Evolutionary conservation across 1,140 invertebrate species (phyloP).

Genomic region (Drosophila nannoptera): DNA sequence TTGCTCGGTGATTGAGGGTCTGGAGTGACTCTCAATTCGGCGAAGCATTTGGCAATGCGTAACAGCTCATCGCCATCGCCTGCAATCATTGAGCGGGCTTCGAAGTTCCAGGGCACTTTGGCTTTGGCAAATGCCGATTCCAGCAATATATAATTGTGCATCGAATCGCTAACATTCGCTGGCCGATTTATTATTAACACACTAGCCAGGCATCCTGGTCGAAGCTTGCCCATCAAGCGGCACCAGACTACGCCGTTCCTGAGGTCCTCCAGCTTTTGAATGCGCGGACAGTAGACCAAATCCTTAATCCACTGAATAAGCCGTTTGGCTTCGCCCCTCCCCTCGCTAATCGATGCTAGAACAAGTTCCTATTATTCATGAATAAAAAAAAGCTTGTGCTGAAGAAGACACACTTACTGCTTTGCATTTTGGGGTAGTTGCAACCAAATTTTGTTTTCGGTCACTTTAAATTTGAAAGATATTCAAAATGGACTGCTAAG

Average conservation of each 20-base stretch:
- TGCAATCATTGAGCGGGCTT: not conserved
- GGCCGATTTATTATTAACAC: conserved; percentile 31
- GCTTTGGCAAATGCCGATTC: conserved; percentile 13
- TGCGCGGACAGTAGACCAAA: conserved; percentile 4
- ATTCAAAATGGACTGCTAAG: not conserved
- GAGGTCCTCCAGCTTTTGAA: conserved; percentile 5
- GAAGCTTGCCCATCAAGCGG: conserved; percentile 24
- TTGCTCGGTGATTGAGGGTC: not conserved
- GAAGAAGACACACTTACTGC: not conserved
- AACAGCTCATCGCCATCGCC: conserved; percentile 5
- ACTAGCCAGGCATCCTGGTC: conserved; percentile 20
- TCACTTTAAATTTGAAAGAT: conserved; percentile 9
- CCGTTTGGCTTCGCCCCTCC: not conserved
- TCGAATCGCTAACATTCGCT: conserved; percentile 8
- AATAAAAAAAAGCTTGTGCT: not conserved
- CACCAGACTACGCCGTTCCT: conserved; percentile 27
- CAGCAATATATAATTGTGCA: conserved; percentile 32
- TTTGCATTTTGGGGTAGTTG: conserved; percentile 3
- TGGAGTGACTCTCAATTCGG: not conserved
- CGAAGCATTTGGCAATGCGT: conserved; percentile 7
- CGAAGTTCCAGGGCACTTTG: conserved; percentile 7
- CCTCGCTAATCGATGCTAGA: not conserved
- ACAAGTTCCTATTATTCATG: not conserved
- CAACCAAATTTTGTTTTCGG: conserved; percentile 2
- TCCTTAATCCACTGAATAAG: conserved; percentile 20